Percentiles rank a stretch among this genome's conserved stretches.
Evolutionary conservation across 2,113 vertebrate genomes (phyloP).

Genomic region (Delphinapterus leucas): DNA sequence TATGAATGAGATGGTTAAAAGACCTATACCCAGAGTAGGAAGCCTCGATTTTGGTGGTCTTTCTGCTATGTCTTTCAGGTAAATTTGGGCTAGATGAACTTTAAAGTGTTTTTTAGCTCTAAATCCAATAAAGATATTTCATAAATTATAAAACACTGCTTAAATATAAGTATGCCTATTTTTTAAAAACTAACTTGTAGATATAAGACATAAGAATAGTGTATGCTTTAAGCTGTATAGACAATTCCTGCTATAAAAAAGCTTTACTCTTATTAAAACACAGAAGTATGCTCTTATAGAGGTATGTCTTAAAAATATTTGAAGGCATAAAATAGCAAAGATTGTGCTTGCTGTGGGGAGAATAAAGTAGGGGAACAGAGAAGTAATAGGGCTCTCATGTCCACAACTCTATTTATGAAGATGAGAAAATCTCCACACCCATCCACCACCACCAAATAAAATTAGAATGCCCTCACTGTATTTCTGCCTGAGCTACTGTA

Average conservation of each 20-base stretch:
- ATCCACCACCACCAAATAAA: not conserved
- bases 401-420: not conserved
- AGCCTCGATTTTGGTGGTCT: not conserved
- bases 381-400: not conserved
- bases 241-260: not conserved
- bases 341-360: not conserved
- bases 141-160: not conserved
- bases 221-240: not conserved
- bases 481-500: conserved; percentile 34
- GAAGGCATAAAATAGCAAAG: not conserved
- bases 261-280: not conserved
- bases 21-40: not conserved
- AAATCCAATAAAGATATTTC: not conserved
- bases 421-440: not conserved
- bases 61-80: not conserved
- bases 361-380: not conserved
- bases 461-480: conserved; percentile 29
- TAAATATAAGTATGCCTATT: not conserved
- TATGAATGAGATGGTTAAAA: not conserved
- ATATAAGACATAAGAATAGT: not conserved
- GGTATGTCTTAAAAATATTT: not conserved
- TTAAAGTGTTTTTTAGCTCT: not conserved
- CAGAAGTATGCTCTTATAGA: not conserved
- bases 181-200: not conserved
- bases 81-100: not conserved